Conservation (phyloP, 1,140 invertebrate genomes). For the Lanistes nyassanus region DNA sequence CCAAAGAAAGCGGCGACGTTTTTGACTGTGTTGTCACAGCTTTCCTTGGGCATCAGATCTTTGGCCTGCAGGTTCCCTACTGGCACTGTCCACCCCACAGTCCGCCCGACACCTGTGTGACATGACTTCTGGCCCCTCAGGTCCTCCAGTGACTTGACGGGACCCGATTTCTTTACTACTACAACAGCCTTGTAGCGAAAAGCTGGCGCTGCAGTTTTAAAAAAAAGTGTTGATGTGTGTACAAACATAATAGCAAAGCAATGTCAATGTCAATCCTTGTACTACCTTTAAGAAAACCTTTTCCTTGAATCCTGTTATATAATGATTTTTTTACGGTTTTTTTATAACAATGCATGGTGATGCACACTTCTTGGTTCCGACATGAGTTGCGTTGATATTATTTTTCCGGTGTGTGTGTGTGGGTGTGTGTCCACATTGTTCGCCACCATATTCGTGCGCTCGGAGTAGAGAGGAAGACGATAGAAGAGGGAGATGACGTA, state of each 20-base stretch:
- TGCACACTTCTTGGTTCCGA: too few relatives aligned
- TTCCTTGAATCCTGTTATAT: neutral
- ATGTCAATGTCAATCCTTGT: neutral
- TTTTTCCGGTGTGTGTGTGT: too few relatives aligned
- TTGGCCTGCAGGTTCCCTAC: constrained; percentile 88
- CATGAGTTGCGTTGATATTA: too few relatives aligned
- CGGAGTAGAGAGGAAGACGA: too few relatives aligned
- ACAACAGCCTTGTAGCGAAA: constrained; percentile 32
- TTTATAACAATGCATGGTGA: too few relatives aligned
- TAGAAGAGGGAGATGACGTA: too few relatives aligned
- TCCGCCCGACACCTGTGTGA: constrained; percentile 88
- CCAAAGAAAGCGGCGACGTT: constrained; percentile 88
- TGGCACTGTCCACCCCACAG: constrained; percentile 94
- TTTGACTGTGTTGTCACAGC: constrained; percentile 93
- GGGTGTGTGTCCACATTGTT: too few relatives aligned
- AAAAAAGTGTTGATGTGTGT: neutral
- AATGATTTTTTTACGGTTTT: neutral
- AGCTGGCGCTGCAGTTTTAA: neutral
- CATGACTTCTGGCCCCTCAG: constrained; percentile 73
- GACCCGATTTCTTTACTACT: constrained; percentile 14
- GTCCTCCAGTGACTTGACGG: constrained; percentile 6
- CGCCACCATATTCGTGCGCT: too few relatives aligned
- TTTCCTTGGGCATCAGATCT: constrained; percentile 67
- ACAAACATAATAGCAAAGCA: neutral
- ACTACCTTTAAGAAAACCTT: constrained; percentile 1